These are phyloP conservation scores for Pseudococcus jackbeardsleyi DNA, from an alignment of 2,888 invertebrate genomes.

Conservation along the genomic window DNA sequence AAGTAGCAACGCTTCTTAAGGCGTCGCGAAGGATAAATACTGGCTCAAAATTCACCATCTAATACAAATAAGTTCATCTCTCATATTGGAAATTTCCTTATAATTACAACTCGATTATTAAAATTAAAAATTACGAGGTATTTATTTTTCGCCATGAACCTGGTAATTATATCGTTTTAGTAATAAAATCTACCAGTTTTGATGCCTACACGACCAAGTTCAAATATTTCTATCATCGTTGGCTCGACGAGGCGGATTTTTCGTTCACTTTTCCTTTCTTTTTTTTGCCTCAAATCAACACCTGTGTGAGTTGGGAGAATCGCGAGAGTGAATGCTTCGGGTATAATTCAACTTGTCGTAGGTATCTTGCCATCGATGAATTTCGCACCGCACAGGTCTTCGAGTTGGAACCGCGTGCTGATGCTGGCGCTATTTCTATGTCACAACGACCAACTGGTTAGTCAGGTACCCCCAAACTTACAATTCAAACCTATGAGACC, in stretches of 20 bases:
- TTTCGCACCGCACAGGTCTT: background rate
- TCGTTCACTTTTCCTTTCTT: background rate
- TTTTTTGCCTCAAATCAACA: background rate
- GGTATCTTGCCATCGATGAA: background rate
- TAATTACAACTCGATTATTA: background rate
- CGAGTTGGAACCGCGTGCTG: background rate
- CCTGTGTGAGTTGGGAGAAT: background rate
- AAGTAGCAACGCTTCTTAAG: slow-evolving; percentile 18
- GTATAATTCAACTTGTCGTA: background rate
- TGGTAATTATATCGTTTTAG: background rate
- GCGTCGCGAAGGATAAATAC: slow-evolving; percentile 1
- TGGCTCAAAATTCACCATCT: background rate
- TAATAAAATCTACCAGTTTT: background rate
- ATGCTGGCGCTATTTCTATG: background rate
- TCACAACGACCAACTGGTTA: slow-evolving; percentile 46
- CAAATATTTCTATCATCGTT: background rate
- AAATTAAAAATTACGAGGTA: background rate
- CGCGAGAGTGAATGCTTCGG: background rate
- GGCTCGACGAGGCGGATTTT: background rate
- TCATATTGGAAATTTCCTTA: background rate
- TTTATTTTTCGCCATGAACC: background rate
- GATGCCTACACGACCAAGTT: background rate
- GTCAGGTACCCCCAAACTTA: slow-evolving; percentile 30
- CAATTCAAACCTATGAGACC: background rate
- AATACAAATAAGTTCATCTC: background rate